These are phyloP conservation scores for Myotis planiceps DNA, from an alignment of 2,797 vertebrate genomes.

Conservation along the genomic window DNA sequence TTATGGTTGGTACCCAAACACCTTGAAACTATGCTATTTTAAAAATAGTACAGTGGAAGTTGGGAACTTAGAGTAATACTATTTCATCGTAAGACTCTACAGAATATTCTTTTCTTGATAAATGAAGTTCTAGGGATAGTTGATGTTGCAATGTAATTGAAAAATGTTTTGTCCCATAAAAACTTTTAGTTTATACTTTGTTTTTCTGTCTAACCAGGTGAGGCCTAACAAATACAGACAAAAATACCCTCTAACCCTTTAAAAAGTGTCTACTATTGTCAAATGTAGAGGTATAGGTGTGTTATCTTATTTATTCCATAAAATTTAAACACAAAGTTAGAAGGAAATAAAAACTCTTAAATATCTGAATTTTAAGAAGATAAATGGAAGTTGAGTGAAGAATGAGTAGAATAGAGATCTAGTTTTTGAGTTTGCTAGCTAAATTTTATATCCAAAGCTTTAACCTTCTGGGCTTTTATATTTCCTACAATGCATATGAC, in stretches of 20 bases:
- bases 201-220: constrained; percentile 29
- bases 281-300: background rate
- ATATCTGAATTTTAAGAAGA: background rate
- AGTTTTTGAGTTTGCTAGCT: constrained; percentile 8
- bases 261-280: constrained; percentile 23
- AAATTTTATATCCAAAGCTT: constrained; percentile 40
- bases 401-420: background rate
- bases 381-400: constrained; percentile 37
- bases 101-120: constrained; percentile 33
- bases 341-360: background rate
- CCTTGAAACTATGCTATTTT: background rate
- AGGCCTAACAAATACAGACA: background rate
- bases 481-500: constrained; percentile 43
- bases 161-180: constrained; percentile 30
- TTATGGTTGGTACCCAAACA: background rate
- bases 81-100: background rate
- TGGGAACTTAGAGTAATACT: constrained; percentile 25
- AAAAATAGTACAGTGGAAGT: background rate
- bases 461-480: constrained; percentile 35
- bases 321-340: constrained; percentile 30
- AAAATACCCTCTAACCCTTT: background rate
- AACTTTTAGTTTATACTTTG: constrained; percentile 21
- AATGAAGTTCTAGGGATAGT: constrained; percentile 31
- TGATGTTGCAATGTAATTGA: constrained; percentile 16
- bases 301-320: constrained; percentile 22